A percentile compares a stretch with the other conserved stretches of the same genome.
These are phyloP conservation scores for Lepus americanus DNA, from an alignment of 2,113 vertebrate genomes.

Conservation along the genomic window DNA sequence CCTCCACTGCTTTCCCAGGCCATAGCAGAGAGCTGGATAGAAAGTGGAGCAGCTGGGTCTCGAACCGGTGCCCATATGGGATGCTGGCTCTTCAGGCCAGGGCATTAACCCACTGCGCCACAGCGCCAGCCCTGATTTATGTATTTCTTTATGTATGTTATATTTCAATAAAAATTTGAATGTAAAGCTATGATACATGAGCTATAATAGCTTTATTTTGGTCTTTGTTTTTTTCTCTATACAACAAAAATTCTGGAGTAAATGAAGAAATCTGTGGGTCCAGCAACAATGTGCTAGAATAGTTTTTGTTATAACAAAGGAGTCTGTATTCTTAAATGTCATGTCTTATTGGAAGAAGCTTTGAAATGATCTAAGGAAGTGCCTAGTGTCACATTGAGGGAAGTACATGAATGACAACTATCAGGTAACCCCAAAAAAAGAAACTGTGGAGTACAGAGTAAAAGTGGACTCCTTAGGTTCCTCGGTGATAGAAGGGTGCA, in stretches of 20 bases:
- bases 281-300: background rate
- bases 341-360: background rate
- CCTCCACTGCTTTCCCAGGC: too few species aligned
- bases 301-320: background rate
- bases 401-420: too few species aligned
- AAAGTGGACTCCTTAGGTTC: background rate
- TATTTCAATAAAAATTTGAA: background rate
- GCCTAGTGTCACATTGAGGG: background rate
- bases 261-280: background rate
- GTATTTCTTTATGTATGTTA: background rate
- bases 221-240: background rate
- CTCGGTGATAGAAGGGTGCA: background rate
- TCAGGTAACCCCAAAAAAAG: background rate
- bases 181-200: background rate
- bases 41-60: too few species aligned
- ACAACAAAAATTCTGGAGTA: background rate
- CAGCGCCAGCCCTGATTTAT: too few species aligned
- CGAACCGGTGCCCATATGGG: too few species aligned
- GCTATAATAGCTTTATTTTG: background rate
- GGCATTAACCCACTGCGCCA: too few species aligned
- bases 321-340: background rate
- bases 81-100: too few species aligned
- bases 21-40: too few species aligned
- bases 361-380: background rate
- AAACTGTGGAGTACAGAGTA: background rate